Base-by-base conservation (phyloP, 2,113 vertebrate species). In the Vombatus ursinus region DNA sequence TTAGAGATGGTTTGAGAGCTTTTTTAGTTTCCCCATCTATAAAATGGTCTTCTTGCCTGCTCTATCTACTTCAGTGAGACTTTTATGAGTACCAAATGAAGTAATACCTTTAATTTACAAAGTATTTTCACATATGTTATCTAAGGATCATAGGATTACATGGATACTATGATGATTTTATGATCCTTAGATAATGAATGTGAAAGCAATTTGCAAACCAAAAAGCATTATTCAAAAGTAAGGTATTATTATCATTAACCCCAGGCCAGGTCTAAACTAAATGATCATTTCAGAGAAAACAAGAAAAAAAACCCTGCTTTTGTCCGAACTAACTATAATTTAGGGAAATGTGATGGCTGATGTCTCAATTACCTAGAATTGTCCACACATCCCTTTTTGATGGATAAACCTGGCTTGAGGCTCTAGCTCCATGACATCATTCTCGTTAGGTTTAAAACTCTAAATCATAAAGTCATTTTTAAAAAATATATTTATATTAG, bases 351-450 rank as follows among this genome's bases (percentile, higher is more conserved):
- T 48, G 77, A 52, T 53, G 31, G 0, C 4, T 28, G 44, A 44
- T 91, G 94, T 48, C 44, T 94, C 61, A 92, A 23, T 97, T 90
- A 92, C 90, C 19, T 50, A 89, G 90, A n/a, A 77, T 31, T 94
- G 52, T 93, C 24, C 52, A 93, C 50, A 44, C 12, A 77, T 0
- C 4, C 50, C 52, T 94, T 92, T 89, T 26, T 57, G 26, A 61
- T 61, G 26, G 9, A 14, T 90, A 92, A 92, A 48, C 4, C 44
- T 94, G 92, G 3, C 92, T 94, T 53, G 92, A 94, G 25, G 12
- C 10, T 93, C 52, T 0, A 57, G 19, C 37, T n/a, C 68, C n/a
- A 84, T 84, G 54, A 94, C 50, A 49, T 94, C 16, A 91, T 50
- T 28, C 52, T 2, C 47, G 44, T 44, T 52, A 94, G 51, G 9